phyloP scores from a whole-genome alignment of 2,888 invertebrate species.

The Caenorhabditis becei region DNA sequence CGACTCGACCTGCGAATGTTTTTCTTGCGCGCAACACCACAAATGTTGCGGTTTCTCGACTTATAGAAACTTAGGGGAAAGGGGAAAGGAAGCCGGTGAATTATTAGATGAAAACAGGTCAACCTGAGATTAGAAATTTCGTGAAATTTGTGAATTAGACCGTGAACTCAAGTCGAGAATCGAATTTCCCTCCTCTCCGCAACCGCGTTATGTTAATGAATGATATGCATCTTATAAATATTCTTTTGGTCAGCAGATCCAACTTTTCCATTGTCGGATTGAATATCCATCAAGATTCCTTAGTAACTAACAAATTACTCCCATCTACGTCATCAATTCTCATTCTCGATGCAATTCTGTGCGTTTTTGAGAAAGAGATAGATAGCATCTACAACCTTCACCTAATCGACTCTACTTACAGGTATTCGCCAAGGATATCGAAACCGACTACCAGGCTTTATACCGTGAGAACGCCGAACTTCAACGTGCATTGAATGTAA shows the following conservation, averaged over 20 bases:
- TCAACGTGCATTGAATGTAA: slow-evolving; percentile 67
- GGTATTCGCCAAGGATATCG: slow-evolving; percentile 68
- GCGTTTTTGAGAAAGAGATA: slow-evolving; percentile 21
- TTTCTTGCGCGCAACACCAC: too few species aligned
- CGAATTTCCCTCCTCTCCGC: slow-evolving; percentile 9
- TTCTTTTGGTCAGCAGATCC: not conserved
- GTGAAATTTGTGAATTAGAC: slow-evolving; percentile 58
- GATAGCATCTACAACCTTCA: slow-evolving; percentile 45
- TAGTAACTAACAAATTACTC: not conserved
- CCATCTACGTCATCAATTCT: slow-evolving; percentile 34
- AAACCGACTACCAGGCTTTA: slow-evolving; percentile 70
- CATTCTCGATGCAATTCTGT: slow-evolving; percentile 1
- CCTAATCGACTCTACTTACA: slow-evolving; percentile 57
- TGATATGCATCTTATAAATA: slow-evolving; percentile 41
- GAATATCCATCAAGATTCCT: slow-evolving; percentile 18
- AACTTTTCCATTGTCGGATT: not conserved
- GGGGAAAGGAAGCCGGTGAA: not conserved
- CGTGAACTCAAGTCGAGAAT: slow-evolving; percentile 40
- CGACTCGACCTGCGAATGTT: slow-evolving; percentile 2
- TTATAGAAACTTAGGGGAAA: too few species aligned
- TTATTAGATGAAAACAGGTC: slow-evolving; percentile 45
- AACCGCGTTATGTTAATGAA: slow-evolving; percentile 41
- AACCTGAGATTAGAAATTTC: slow-evolving; percentile 51
- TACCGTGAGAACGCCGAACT: slow-evolving; percentile 73
- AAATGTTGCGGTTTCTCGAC: slow-evolving; percentile 20